Conservation (phyloP, 2,797 vertebrate species). For the Thripadectes ignobilis region DNA sequence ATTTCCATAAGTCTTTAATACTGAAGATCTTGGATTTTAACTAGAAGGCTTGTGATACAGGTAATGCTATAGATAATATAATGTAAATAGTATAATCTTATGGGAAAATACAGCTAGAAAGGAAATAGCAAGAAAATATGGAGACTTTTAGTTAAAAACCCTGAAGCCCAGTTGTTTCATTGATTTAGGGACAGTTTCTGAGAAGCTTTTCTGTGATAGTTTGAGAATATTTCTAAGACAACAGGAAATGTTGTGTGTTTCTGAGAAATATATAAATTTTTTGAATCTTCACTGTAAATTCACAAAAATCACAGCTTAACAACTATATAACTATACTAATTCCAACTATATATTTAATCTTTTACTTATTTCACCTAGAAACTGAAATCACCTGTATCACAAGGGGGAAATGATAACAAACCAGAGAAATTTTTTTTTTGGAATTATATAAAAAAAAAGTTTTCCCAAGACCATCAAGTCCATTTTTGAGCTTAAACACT, state of each 20-base stretch:
- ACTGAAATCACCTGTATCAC: not conserved
- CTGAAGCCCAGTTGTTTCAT: not conserved
- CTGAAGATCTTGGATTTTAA: not conserved
- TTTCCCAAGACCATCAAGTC: not conserved
- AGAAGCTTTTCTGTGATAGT: not conserved
- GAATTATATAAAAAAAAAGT: not conserved
- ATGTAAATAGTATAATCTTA: not conserved
- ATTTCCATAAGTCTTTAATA: not conserved
- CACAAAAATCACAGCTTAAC: not conserved
- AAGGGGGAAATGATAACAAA: fast-evolving
- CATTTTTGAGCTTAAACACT: not conserved
- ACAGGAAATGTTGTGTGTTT: not conserved
- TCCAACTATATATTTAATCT: not conserved
- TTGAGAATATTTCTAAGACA: not conserved
- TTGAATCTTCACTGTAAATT: not conserved
- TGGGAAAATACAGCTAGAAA: not conserved
- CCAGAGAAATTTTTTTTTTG: not conserved
- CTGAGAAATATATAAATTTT: not conserved
- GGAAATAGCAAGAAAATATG: not conserved
- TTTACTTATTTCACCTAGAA: not conserved
- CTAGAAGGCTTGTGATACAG: not conserved
- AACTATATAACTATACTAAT: not conserved
- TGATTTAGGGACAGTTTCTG: not conserved
- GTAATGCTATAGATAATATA: not conserved
- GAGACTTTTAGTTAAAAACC: not conserved